Evolutionary conservation across 1,140 invertebrate genomes (phyloP), one percentile per base, ranked within the genome.

Genomic region (Neuroterus valhalla): DNA sequence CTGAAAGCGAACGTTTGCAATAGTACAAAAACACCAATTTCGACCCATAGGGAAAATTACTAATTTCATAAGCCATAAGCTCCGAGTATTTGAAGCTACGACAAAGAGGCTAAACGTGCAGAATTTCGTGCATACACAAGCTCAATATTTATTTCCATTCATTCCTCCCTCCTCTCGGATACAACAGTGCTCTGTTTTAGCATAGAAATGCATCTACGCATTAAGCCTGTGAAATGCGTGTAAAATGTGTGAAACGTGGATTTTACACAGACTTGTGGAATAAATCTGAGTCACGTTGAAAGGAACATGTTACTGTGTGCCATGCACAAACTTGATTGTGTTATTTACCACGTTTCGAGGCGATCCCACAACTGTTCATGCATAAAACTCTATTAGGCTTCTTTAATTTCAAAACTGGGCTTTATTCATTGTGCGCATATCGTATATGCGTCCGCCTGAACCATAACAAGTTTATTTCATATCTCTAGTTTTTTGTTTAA

Each of bases 251-350:
- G 19, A 21, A 50, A 50, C 48, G 48, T 62, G 52, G 26, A 62
- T 31, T 62, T 14, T 62, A 55, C 52, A 23, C 52, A 62, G 12
- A 12, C 31, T 62, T 2, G 11, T n/a, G 14, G 52, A 15, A 62
- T 62, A 62, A 62, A 62, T 62, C 21, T 62, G 12, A 26, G 21
- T 31, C 52, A 62, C 52, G 52, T 62, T 62, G 52, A 62, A 62
- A 23, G 23, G 14, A 31, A 31, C 52, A 62, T 26, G 23, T 62
- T 62, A 31, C 31, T 31, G 31, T 31, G 31, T 21, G 17, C 46
- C 3, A 48, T 50, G 15, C 6, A 50, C 48, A 10, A n/a, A 50
- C 48, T 6, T 50, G 48, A 5, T 19, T 31, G 31, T 12, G 31
- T 12, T 26, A 21, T 26, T 4, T 31, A 26, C n/a, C 23, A 62